Evolutionary conservation across 2,113 vertebrate species (phyloP).

Genomic region (Scortum barcoo): DNA sequence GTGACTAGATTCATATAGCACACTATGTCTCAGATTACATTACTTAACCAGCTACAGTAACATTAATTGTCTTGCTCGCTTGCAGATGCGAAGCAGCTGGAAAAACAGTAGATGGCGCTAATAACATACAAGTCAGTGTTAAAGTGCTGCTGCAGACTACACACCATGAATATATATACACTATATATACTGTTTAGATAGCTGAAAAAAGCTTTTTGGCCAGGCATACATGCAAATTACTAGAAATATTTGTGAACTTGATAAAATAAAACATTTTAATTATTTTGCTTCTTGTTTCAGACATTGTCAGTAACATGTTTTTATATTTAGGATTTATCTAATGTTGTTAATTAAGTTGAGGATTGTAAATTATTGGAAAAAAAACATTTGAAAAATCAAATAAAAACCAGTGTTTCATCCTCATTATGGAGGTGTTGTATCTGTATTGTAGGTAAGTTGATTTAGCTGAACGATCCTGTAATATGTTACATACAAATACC

Average conservation of each 20-base stretch:
- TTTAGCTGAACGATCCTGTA: constrained; percentile 88
- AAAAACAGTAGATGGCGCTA: constrained; percentile 74
- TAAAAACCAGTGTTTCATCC: not conserved
- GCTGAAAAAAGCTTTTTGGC: not conserved
- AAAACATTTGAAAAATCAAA: not conserved
- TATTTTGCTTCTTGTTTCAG: not conserved
- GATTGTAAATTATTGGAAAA: not conserved
- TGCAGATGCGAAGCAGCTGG: not conserved
- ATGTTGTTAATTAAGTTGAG: not conserved
- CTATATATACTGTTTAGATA: not conserved
- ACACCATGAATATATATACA: not conserved
- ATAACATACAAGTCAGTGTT: not conserved
- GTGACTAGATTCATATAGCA: not conserved
- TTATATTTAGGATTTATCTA: not conserved
- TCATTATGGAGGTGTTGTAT: constrained; percentile 24
- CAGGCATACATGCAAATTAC: not conserved
- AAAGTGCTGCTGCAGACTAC: not conserved
- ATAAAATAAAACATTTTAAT: not conserved
- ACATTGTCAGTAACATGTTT: not conserved
- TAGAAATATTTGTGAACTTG: not conserved
- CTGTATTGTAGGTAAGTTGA: constrained; percentile 52
- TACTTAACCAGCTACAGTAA: not conserved
- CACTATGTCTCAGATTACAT: not conserved
- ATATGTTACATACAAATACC: too few species aligned
- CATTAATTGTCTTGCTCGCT: not conserved